Base-by-base conservation (phyloP, 2,797 vertebrate species). In the Trichosurus vulpecula region DNA sequence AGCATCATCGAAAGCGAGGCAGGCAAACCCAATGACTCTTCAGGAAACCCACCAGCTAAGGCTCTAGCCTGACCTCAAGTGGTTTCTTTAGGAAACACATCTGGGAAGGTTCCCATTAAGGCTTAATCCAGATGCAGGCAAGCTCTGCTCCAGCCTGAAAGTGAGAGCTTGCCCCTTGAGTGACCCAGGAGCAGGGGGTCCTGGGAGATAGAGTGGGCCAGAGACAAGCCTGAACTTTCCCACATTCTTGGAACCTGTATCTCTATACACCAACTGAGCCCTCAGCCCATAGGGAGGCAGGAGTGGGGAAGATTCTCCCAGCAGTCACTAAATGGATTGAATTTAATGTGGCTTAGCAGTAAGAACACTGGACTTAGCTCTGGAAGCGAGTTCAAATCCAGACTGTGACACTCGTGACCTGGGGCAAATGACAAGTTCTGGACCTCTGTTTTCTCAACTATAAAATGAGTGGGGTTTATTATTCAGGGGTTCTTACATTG, bases 61-160 rank as follows among this genome's bases (percentile, higher is more conserved):
- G 94, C 96, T 98, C 97, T 74, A 52, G 95, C 96, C 97, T 98
- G 98, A 98, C 98, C 97, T 96, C 98, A 94, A 98, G 98, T 97
- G 98, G 98, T 96, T 95, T 55, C 56, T 90, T n/a, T 55, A 1
- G 0, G 2, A 41, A 5, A 54, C 0, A 52, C 52, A 22, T 87
- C 66, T 94, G 54, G 56, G 25, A 11, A 91, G 30, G 41, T 35
- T 87, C 31, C 41, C 25, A 27, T 11, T 47, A 87, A 19, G 35
- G 16, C 35, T 74, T 74, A n/a, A 93, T 16, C 6, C 52, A 31
- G 52, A 30, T 19, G 16, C 13, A 35, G 51, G 53, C 30, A 90
- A 54, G 13, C 16, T 90, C 52, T 19, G 41, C 52, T 54, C 41
- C 25, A 87, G 22, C 25, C 66, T 74, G n/a, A 74, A 74, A 74